Conservation (phyloP, 2,113 vertebrate species). For the Otocyon megalotis region DNA sequence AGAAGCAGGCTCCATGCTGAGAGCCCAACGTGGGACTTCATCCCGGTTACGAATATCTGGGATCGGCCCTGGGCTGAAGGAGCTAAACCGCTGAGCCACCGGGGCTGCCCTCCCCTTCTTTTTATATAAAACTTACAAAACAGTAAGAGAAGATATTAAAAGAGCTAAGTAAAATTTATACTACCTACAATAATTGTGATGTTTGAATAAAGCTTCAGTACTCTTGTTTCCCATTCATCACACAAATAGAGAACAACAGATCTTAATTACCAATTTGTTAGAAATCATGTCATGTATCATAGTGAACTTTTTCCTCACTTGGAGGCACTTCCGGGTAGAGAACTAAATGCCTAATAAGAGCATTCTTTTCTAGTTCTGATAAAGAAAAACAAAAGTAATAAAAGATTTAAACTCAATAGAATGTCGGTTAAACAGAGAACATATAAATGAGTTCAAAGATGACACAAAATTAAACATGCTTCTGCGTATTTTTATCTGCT, state of each 20-base stretch:
- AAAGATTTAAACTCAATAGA: neutral
- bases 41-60: too few species aligned
- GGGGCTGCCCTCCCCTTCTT: too few species aligned
- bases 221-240: neutral
- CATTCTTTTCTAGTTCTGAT: neutral
- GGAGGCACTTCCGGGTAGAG: neutral
- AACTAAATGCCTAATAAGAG: neutral
- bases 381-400: slow-evolving; percentile 14
- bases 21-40: too few species aligned
- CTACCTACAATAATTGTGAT: neutral
- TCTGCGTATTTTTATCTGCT: neutral
- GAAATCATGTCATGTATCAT: neutral
- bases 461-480: neutral
- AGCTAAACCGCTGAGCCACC: too few species aligned
- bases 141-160: neutral
- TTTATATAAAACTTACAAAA: slow-evolving; percentile 16
- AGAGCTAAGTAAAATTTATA: neutral
- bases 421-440: neutral
- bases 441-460: neutral
- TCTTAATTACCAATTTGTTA: slow-evolving; percentile 12
- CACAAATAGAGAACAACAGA: neutral
- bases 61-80: too few species aligned
- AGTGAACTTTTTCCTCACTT: neutral
- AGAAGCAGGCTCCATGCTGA: too few species aligned
- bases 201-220: slow-evolving; percentile 1